phyloP scores from a whole-genome alignment of 2,797 vertebrate genomes.

The Anabas testudineus region DNA sequence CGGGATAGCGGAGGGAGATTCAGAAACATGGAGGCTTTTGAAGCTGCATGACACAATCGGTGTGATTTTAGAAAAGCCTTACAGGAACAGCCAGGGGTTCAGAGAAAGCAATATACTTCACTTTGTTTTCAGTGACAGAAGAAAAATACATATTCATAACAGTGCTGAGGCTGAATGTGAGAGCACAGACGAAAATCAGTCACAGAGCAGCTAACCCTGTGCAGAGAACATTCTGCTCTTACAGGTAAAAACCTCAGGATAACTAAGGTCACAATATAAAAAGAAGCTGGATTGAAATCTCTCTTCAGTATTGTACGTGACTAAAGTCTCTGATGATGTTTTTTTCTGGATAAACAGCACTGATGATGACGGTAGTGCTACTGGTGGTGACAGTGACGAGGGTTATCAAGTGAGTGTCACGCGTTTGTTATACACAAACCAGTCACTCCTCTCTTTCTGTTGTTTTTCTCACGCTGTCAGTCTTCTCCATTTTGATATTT shows the following conservation, averaged over 20 bases:
- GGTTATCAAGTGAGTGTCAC: not conserved
- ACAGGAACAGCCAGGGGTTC: constrained; percentile 16
- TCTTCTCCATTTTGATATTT: not conserved
- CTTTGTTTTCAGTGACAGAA: constrained; percentile 5
- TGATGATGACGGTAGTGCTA: not conserved
- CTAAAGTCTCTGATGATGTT: constrained; percentile 14
- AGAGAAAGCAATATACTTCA: constrained; percentile 3
- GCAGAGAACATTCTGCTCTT: not conserved
- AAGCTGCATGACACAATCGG: not conserved
- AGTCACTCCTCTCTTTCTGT: not conserved
- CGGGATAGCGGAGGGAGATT: not conserved
- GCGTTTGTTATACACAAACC: not conserved
- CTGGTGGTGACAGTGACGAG: not conserved
- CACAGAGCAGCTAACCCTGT: not conserved
- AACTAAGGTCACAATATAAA: not conserved
- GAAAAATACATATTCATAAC: constrained; percentile 17
- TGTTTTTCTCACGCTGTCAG: constrained; percentile 16
- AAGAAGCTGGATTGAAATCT: not conserved
- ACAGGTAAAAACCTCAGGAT: not conserved
- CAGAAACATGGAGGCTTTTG: constrained; percentile 12
- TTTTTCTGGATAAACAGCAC: not conserved
- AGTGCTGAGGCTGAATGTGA: not conserved
- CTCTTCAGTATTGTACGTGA: not conserved
- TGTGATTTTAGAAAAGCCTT: constrained; percentile 28
- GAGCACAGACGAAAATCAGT: not conserved